A percentile compares a stretch with the other conserved stretches of the same genome.
Conservation (phyloP, 2,113 vertebrate species). For the Uropsilus gracilis region DNA sequence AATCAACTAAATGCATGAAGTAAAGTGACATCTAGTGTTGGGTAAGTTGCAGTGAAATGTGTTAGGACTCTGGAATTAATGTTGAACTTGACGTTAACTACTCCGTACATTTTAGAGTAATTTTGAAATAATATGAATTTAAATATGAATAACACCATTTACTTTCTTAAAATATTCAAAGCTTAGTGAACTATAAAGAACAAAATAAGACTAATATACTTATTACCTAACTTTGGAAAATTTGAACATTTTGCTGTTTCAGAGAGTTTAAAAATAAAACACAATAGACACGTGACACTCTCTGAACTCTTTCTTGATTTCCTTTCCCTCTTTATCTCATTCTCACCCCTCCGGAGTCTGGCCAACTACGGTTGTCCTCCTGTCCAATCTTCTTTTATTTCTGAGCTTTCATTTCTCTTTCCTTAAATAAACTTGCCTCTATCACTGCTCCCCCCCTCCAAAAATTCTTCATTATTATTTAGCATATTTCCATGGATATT, state of each 20-base stretch:
- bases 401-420: too few species aligned
- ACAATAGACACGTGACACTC: background rate
- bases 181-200: background rate
- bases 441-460: too few species aligned
- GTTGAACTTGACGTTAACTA: background rate
- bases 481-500: background rate
- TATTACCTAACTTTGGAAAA: background rate
- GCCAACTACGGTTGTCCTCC: too few species aligned
- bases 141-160: background rate
- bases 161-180: conserved; percentile 40
- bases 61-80: background rate
- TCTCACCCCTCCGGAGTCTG: too few species aligned
- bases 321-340: conserved; percentile 36
- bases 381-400: too few species aligned
- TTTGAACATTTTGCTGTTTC: background rate
- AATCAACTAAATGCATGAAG: conserved; percentile 6
- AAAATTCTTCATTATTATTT: background rate
- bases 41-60: background rate
- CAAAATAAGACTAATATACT: background rate
- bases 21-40: conserved; percentile 64
- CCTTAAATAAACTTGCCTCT: too few species aligned
- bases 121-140: conserved; percentile 27
- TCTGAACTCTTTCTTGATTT: conserved; percentile 4
- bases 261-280: background rate
- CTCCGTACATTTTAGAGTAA: background rate